Evolutionary conservation across 92 coral and sea anemone species (phyloP).

Genomic region (Bergia sp.): DNA sequence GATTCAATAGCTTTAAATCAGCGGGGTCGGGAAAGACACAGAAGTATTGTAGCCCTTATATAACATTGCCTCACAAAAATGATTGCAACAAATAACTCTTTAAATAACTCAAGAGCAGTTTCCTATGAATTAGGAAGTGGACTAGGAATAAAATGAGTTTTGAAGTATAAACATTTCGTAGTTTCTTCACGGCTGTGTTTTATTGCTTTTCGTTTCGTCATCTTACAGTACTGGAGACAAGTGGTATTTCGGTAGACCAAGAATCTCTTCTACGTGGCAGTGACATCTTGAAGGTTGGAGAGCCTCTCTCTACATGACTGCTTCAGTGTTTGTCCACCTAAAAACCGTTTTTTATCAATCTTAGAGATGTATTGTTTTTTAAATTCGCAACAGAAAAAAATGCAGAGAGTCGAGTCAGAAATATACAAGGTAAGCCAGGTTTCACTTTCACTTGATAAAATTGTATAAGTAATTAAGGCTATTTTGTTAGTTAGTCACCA

Average conservation of each 20-base stretch:
- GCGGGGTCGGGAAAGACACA: no score
- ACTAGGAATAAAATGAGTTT: no score
- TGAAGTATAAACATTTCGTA: no score
- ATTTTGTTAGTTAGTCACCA: background rate
- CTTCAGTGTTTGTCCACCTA: no score
- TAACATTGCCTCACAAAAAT: no score
- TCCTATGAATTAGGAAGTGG: no score
- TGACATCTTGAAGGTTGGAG: conserved; percentile 78
- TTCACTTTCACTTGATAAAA: background rate
- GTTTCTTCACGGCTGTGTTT: background rate
- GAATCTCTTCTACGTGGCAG: conserved; percentile 74
- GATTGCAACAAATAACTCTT: no score
- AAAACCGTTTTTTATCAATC: background rate
- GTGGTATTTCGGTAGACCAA: conserved; percentile 73
- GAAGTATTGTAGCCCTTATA: no score
- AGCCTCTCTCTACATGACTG: background rate
- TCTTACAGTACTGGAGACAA: conserved; percentile 74
- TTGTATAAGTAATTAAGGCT: background rate
- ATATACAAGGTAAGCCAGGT: conserved; percentile 69
- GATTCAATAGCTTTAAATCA: no score
- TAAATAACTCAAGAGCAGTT: no score
- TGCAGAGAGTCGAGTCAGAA: conserved; percentile 73
- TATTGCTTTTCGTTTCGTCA: background rate
- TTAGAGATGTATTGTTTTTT: no score
- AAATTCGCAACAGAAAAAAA: conserved; percentile 60